Evolutionary conservation across 2,888 invertebrate genomes (phyloP), one percentile per base, ranked within the genome.

Genomic region (Mesochorus sp.): DNA sequence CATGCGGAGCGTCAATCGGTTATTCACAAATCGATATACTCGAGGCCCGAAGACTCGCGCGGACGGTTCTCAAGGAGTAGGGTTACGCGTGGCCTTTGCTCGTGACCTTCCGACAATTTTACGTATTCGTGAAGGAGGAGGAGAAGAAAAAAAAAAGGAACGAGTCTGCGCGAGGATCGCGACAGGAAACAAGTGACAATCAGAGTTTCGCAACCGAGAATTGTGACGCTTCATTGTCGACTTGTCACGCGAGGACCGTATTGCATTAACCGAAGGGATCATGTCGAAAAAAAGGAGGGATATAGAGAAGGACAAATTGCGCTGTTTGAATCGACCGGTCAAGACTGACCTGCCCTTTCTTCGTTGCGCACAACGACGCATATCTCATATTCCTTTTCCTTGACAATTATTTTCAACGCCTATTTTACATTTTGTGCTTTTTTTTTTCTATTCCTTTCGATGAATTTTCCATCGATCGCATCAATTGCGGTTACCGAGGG

Each of bases 141-240:
- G 49, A 71, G 26, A 72, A 75, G 51, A 64, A 72, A 78, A 71
- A 62, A 68, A 57, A 51, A 55, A 24, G 37, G 24, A 53, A 77
- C 44, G 66, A 76, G 44, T 68, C 71, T 74, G 66, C 39, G 55
- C 47, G 24, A 55, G 72, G 66, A 83, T 84, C 84, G 85, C 82
- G 85, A 83, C 85, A 86, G 87, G 87, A 87, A 88, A 89, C 89
- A 88, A 87, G 88, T 89, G 89, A 89, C 89, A 90, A 89, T 90
- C 89, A 87, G 85, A 82, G 83, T 82, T 68, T 70, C 79, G 74
- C 19, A 55, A 42, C 6, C 53, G 70, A 12, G 19, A 49, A 19
- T 84, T 79, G 86, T 84, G 85, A 86, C 85, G 80, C 82, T 71
- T 70, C 79, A 86, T 90, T 89, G 89, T 90, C 64, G 79, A 42